These are phyloP conservation scores for Panagrolaimus sp. DNA, from an alignment of 1,140 invertebrate genomes.

Conservation along the genomic window DNA sequence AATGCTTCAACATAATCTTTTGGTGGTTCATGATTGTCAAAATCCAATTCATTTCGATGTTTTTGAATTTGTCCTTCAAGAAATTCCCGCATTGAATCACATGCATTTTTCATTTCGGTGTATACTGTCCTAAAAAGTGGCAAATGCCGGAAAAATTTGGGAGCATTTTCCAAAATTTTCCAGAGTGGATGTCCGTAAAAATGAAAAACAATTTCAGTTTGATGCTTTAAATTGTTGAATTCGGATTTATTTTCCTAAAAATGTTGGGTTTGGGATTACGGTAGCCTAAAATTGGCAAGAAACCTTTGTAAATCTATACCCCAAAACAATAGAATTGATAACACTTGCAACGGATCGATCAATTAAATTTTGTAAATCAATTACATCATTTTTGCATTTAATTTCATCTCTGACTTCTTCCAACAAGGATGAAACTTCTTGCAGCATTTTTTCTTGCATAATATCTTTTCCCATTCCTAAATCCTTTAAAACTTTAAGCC, in stretches of 20 bases:
- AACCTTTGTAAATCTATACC: slow-evolving; percentile 20
- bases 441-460: slow-evolving; percentile 30
- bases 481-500: slow-evolving; percentile 40
- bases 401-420: slow-evolving; percentile 25
- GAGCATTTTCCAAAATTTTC: neutral
- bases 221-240: neutral
- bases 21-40: neutral
- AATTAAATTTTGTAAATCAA: neutral
- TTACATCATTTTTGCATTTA: neutral
- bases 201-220: neutral
- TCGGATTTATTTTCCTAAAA: neutral
- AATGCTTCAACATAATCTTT: neutral
- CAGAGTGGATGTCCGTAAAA: neutral
- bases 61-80: neutral
- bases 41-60: neutral
- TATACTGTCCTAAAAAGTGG: neutral
- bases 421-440: slow-evolving; percentile 25
- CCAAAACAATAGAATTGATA: slow-evolving; percentile 26
- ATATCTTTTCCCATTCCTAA: slow-evolving; percentile 42
- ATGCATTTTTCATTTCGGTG: neutral
- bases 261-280: neutral
- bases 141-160: neutral
- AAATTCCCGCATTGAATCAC: neutral
- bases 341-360: slow-evolving; percentile 27
- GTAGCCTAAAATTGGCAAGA: neutral